Base-by-base conservation (phyloP, 2,113 vertebrate species). In the Suricata suricatta region DNA sequence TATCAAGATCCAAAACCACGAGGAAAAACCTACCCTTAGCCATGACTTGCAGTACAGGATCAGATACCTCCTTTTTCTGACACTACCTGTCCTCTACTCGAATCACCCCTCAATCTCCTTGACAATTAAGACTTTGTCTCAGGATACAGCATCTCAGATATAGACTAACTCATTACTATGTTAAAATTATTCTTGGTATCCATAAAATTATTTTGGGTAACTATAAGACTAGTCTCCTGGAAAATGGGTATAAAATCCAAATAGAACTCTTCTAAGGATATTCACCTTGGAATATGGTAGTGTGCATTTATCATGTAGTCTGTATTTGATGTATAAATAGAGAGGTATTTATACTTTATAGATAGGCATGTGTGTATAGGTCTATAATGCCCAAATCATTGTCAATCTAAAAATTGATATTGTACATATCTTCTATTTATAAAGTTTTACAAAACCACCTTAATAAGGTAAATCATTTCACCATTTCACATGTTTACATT, bases 61-160 rank as follows among this genome's bases (percentile, higher is more conserved):
- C 50, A 35, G 7, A 4, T 35, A 27, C 16, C 10, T 86, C 33
- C 15, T 60, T 69, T 90, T 60, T 38, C 31, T 6, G 1, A 14
- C 1, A 19, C 15, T 50, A 4, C 5, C 33, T 64, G 0, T n/a
- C 19, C 1, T 86, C 5, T 19, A 38, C 10, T 31, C 3, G 3
- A 3, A 35, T 3, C 23, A 52, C 1, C 1, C 25, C 25, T 29
- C 6, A 2, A 19, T 47, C 41, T 21, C 21, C 5, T 54, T 52
- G 17, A 27, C 25, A 92, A 17, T 82, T 64, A 54, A 52, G 9
- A 41, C 12, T 82, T 77, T 93, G 5, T 66, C 8, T 88, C 25
- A 57, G 4, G 2, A 7, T 50, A 38, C 12, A 60, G 29, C 13
- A 47, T 41, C 13, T 72, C 27, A 72, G 12, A 16, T 72, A 63